These are phyloP conservation scores for Struthio camelus DNA, from an alignment of 2,113 vertebrate genomes.

Conservation along the genomic window DNA sequence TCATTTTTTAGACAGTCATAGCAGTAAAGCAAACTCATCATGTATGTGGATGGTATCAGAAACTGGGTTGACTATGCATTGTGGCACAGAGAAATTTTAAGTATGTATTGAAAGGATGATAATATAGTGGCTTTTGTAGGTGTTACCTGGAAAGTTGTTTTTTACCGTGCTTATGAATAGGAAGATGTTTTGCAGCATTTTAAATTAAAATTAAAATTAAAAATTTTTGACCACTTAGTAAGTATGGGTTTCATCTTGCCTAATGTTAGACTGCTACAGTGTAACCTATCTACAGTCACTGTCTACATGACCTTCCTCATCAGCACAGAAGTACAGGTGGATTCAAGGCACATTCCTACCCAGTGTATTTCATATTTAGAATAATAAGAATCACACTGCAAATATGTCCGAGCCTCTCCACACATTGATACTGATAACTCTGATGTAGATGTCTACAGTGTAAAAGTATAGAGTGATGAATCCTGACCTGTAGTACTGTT, in stretches of 20 bases:
- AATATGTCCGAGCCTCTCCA: not conserved
- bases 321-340: not conserved
- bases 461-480: not conserved
- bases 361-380: not conserved
- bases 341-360: rapidly evolving
- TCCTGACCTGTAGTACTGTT: not conserved
- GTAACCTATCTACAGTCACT: not conserved
- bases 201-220: not conserved
- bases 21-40: not conserved
- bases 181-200: not conserved
- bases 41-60: not conserved
- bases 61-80: not conserved
- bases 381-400: not conserved
- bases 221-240: not conserved
- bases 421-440: not conserved
- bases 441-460: not conserved
- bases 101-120: not conserved
- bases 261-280: not conserved
- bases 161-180: not conserved
- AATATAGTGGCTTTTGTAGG: not conserved
- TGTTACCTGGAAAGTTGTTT: not conserved
- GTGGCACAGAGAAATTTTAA: not conserved
- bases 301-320: not conserved
- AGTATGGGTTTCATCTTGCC: not conserved
- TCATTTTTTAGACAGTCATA: not conserved